Evolutionary conservation across 1,140 invertebrate genomes (phyloP).

Genomic region (Zaprionus nigranus): DNA sequence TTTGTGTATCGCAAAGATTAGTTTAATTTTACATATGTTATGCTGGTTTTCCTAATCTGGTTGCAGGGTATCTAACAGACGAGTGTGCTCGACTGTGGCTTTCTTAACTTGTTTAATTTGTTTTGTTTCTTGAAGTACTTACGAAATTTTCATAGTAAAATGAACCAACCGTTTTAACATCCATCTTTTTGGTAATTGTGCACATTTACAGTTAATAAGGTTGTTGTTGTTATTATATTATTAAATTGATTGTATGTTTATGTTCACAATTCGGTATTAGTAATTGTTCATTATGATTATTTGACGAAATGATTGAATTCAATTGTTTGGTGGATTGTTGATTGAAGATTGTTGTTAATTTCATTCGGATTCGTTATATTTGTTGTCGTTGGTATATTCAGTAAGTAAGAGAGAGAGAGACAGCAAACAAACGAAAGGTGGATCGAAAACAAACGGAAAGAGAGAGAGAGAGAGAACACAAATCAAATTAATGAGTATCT

Average conservation of each 20-base stretch:
- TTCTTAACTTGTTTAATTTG: slow-evolving; percentile 32
- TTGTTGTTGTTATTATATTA: slow-evolving; percentile 34
- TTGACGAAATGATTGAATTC: slow-evolving; percentile 22
- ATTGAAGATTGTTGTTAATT: slow-evolving; percentile 44
- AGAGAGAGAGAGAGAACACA: slow-evolving; percentile 66
- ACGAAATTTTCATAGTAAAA: slow-evolving; percentile 97
- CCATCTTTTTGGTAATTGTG: slow-evolving; percentile 88
- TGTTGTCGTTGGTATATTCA: slow-evolving; percentile 20
- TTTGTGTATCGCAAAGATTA: background rate
- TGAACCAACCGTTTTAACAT: slow-evolving; percentile 96
- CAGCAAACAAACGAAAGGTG: slow-evolving; percentile 62
- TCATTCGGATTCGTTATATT: slow-evolving; percentile 23
- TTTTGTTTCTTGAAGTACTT: slow-evolving; percentile 87
- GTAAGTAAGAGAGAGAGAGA: slow-evolving; percentile 45
- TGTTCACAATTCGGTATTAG: slow-evolving; percentile 35
- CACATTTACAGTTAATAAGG: slow-evolving; percentile 55
- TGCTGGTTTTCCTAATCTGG: background rate
- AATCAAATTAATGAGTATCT: slow-evolving; percentile 80
- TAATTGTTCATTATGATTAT: slow-evolving; percentile 53
- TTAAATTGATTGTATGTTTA: slow-evolving; percentile 47
- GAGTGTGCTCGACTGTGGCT: slow-evolving; percentile 17
- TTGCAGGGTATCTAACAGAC: slow-evolving; percentile 4
- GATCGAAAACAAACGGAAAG: slow-evolving; percentile 51
- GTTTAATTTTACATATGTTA: background rate
- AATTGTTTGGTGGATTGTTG: slow-evolving; percentile 25